Base-by-base conservation (phyloP, 2,888 invertebrate genomes). In the Archaeoteleia sp. region DNA sequence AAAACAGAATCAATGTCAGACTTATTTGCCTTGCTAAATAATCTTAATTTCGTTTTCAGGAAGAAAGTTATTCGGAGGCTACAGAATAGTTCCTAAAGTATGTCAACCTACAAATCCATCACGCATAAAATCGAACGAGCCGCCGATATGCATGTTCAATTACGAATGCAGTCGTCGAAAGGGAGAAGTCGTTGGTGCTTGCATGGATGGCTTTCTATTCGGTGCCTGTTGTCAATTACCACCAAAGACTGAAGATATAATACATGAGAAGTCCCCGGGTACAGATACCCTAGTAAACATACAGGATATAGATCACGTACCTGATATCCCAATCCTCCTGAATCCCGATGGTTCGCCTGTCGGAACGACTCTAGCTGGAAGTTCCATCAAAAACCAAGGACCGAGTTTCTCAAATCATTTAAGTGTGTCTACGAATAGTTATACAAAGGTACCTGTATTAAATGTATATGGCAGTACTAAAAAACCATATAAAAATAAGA, bases 81-180 rank as follows among this genome's bases (percentile, higher is more conserved):
- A 95, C 85, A 88, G 93, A 81, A 95, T 95, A 87, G 93, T 94
- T 8, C 95, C 95, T 2, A 90, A 92, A 71, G 90, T 91, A 73
- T 95, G 95, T 86, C 91, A 92, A 77, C 91, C 93, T 12, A 89
- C 91, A 2, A 89, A 90, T 29, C 87, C 91, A 12, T 88, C 87
- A 27, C 81, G 87, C 71, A 87, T 88, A 35, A 89, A 90, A 75
- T 87, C 88, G 2, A 87, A 88, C 74, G 92, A 92, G 0, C 91
- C 91, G 30, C 93, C 92, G 29, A 91, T 95, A 78, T 96, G 96
- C 86, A 96, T 96, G 96, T 96, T 96, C 87, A 95, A 96, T 86
- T 94, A 95, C 79, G 95, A 96, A 82, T 96, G 96, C 81, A 88
- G 88, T 0, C 91, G 92, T 74, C 87, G 93, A 67, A 90, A 90